phyloP scores from a whole-genome alignment of 35 echinoderm and acorn worm species.

The Heliocidaris tuberculata region DNA sequence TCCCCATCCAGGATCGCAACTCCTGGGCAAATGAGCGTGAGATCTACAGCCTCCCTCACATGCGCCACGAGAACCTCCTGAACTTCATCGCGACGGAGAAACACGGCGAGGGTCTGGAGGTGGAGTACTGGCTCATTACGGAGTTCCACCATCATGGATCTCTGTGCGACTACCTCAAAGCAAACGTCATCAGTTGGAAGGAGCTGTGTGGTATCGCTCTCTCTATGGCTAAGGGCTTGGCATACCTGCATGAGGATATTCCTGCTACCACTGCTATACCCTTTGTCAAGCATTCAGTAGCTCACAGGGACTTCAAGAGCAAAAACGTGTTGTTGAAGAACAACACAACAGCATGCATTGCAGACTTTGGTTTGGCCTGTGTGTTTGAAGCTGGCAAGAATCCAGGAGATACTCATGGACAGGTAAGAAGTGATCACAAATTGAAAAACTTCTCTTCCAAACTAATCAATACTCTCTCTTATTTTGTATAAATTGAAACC shows the following conservation, averaged over 20 bases:
- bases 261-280: conserved; percentile 44
- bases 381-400: conserved; percentile 94
- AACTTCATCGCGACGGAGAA: conserved; percentile 89
- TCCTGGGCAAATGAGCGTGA: conserved; percentile 95
- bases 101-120: conserved; percentile 81
- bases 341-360: conserved; percentile 78
- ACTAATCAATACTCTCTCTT: not conserved
- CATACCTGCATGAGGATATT: conserved; percentile 89
- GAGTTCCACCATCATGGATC: conserved; percentile 89
- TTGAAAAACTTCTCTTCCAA: not conserved
- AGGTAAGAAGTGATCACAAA: conserved; percentile 56
- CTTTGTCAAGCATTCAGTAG: conserved; percentile 76
- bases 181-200: conserved; percentile 76
- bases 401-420: conserved; percentile 82
- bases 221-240: conserved; percentile 77
- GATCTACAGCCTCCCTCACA: conserved; percentile 87
- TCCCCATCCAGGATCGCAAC: conserved; percentile 84
- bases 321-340: conserved; percentile 96
- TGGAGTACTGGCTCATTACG: conserved; percentile 90
- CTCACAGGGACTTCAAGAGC: conserved; percentile 97
- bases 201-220: conserved; percentile 88
- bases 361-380: conserved; percentile 95
- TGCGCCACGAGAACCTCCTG: conserved; percentile 89
- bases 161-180: conserved; percentile 95
- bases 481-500: not conserved